Evolutionary conservation across 2,888 invertebrate genomes (phyloP), one percentile per base, ranked within the genome.

Genomic region (Punctoribates punctum): DNA sequence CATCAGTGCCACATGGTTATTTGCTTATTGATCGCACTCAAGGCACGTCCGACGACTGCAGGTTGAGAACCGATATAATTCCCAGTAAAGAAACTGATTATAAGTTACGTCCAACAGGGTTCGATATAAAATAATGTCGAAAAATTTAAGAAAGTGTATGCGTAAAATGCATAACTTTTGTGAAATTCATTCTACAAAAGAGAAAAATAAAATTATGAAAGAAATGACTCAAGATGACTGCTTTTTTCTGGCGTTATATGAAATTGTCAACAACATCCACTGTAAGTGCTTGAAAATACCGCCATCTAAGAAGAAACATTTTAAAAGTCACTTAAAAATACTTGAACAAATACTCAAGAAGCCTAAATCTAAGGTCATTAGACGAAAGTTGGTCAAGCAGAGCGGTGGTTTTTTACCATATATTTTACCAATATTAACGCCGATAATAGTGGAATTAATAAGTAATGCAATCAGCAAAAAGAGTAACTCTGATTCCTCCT

Each of bases 11-110:
- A 3, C 79, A 79, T 70, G 78, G 77, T 8, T 80, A 80, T 78
- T 70, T 80, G 48, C 62, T 80, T 3, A 51, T 79, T 5, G 78
- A 81, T 70, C 73, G 80, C 29, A 78, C 79, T 42, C 79, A 79
- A 23, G 57, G 74, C 4, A 79, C 79, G 5, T 27, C 75, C 1
- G 79, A 79, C 27, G 57, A 77, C 17, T 75, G 74, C 25, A 25
- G 79, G 2, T 74, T 78, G 13, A 70, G 79, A 17, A 27, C 67
- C 1, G 15, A n/a, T 1, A 67, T 67, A 20, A 42, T 67, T 42
- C 42, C 67, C 3, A n/a, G 4, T 3, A 20, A 34, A 65, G 79
- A n/a, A 54, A 76, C 25, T 65, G 20, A 29, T 27, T 67, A 11
- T 60, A 46, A 74, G 34, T 48, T 15, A 13, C 60, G 23, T 17